These are phyloP conservation scores for Opisthograptis luteolata DNA, from an alignment of 2,888 invertebrate genomes.

Conservation along the genomic window DNA sequence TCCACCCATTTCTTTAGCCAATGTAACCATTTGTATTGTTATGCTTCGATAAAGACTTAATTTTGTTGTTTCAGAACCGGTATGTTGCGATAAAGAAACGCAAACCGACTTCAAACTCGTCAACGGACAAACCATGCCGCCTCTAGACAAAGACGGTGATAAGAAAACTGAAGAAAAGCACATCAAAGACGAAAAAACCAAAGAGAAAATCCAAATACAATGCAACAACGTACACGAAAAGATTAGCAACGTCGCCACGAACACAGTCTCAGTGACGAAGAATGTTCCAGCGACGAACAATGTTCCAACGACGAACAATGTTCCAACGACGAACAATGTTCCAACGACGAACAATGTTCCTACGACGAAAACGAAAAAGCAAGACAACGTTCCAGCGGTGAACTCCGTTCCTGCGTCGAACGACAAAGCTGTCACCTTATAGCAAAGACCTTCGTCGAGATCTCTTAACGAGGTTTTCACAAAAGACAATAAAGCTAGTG, in stretches of 20 bases:
- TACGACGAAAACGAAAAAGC: neutral
- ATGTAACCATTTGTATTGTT: too few species aligned
- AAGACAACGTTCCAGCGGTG: neutral
- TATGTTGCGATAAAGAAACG: conserved; percentile 65
- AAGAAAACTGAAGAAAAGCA: conserved; percentile 42
- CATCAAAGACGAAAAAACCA: conserved; percentile 40
- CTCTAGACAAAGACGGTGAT: conserved; percentile 30
- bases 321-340: neutral
- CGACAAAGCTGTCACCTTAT: conserved; percentile 67
- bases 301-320: neutral
- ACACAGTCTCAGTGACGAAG: neutral
- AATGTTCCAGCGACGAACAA: conserved; percentile 4
- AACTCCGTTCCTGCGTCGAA: conserved; percentile 42
- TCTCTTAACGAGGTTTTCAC: conserved; percentile 64
- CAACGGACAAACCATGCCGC: conserved; percentile 62
- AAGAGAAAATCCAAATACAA: conserved; percentile 39
- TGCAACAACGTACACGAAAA: conserved; percentile 41
- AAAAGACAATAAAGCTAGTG: conserved; percentile 55
- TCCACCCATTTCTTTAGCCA: too few species aligned
- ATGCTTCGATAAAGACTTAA: too few species aligned
- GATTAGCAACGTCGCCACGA: neutral
- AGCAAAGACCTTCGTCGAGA: conserved; percentile 71
- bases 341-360: neutral
- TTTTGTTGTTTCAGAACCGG: conserved; percentile 54
- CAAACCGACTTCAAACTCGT: conserved; percentile 70